Evolutionary conservation across 2,797 vertebrate species (phyloP), one percentile per base, ranked within the genome.

Genomic region (Danionella dracula): DNA sequence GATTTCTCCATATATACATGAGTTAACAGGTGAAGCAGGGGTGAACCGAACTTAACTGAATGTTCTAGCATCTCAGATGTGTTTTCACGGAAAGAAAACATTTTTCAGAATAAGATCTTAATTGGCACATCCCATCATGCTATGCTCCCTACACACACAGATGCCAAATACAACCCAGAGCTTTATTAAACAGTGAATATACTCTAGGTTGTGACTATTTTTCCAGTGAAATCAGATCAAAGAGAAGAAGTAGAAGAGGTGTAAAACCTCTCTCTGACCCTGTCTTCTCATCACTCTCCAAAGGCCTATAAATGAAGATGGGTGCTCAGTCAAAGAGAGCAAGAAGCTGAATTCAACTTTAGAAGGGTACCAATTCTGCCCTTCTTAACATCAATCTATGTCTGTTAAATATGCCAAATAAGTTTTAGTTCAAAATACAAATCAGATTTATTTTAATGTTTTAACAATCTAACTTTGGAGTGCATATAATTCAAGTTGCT

Each of bases 91-190:
- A 64, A 60, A 60, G 61, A 68, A 85, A 82, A 83, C 79, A 78
- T 78, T 79, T 74, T 60, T 70, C 76, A 48, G 53, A 66, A 72
- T 27, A 40, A 73, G 76, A 54, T 78, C 75, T 84, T 85, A 83
- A 87, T 87, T 79, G 84, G 70, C 66, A 60, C 73, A 58, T 73
- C 84, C 73, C 23, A 79, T 82, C 80, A 79, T 76, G 65, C 61
- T 65, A 57, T 68, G 63, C 68, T 46, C 42, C 71, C 63, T 48
- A 32, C 2, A 66, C 51, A 68, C 73, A 70, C 55, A 69, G 15
- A 69, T 11, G 51, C 11, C 11, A 49, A 19, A 41, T 58, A 4
- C 41, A 15, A 27, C 38, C 5, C 35, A 55, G 19, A 40, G 9
- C 9, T 38, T 16, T 55, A 7, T 55, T 55, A 38, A 55, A 21